Base-by-base conservation (phyloP, 1,140 invertebrate genomes). In the Zaprionus kolodkinae region DNA sequence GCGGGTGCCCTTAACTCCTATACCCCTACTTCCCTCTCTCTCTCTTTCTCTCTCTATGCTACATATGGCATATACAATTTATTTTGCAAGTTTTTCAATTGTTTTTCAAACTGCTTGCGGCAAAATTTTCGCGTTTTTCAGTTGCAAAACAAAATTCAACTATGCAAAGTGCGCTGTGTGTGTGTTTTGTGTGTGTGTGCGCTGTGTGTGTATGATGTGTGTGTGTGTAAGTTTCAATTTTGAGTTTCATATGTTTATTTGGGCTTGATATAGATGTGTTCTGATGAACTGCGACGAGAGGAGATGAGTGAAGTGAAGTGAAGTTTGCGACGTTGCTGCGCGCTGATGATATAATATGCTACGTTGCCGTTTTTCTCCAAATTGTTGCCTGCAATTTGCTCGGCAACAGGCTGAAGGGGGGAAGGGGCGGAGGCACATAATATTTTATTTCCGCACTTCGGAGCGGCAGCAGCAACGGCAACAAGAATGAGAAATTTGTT, bases 401-500 rank as follows among this genome's bases (percentile, higher is more conserved):
- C 2, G 6, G 6, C 1, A 7, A 4, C 61, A 36, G 65, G 62
- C 71, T 33, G 40, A 17, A 3, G 9, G 10, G 17, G 45, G 2
- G 3, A 6, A 43, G 40, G 4, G 15, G 45, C 0, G 45, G 21
- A 10, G 45, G 45, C 15, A 48, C 45, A 74, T 89, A 88, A 88
- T 85, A 88, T 89, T 88, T 89, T 88, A 89, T 88, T 88, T 88
- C 84, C 85, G 84, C 85, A 88, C 79, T 83, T 83, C 64, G 69
- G 55, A 21, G 1, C 21, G 21, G 27, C 17, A 57, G 52, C 36
- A 72, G 10, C 61, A 12, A 21, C 27, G 35, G 52, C 57, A 82
- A 65, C 67, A 61, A 36, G 60, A 65, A 69, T 66, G 72, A 63
- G 66, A 87, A 88, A 78, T 83, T 80, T 88, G 73, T 83, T 88